Conservation (phyloP, 2,888 invertebrate genomes). For the Cheilosia urbana region DNA sequence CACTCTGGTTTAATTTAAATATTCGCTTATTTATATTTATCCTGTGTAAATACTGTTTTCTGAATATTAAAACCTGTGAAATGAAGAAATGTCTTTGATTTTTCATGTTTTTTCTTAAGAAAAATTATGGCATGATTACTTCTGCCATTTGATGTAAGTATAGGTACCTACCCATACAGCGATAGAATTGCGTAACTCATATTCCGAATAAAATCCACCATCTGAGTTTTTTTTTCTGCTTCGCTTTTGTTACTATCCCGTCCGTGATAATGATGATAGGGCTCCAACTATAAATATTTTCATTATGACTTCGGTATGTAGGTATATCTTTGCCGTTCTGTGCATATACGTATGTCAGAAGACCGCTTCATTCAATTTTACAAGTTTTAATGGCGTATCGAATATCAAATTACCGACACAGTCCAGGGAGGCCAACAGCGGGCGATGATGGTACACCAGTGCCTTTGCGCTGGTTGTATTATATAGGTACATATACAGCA, state of each 20-base stretch:
- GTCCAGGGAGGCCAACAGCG: slow-evolving; percentile 76
- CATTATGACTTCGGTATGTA: slow-evolving; percentile 2
- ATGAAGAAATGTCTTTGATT: too few species aligned
- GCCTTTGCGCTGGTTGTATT: slow-evolving; percentile 27
- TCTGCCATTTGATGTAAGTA: too few species aligned
- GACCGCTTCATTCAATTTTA: slow-evolving; percentile 78
- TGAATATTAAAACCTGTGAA: too few species aligned
- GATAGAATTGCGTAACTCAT: too few species aligned
- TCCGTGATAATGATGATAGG: slow-evolving; percentile 69
- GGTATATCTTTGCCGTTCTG: slow-evolving; percentile 24
- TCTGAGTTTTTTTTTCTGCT: too few species aligned
- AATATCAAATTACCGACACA: slow-evolving; percentile 78
- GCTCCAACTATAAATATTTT: slow-evolving; percentile 50
- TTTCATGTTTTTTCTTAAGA: too few species aligned
- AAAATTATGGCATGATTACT: too few species aligned
- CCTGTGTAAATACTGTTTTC: too few species aligned
- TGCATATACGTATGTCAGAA: slow-evolving; percentile 48
- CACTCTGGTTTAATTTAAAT: too few species aligned
- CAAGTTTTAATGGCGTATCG: slow-evolving; percentile 79
- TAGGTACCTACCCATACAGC: too few species aligned
- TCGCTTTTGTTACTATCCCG: slow-evolving; percentile 27
- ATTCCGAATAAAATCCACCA: too few species aligned
- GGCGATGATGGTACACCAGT: slow-evolving; percentile 59
- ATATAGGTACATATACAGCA: slow-evolving; percentile 4
- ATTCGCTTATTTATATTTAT: too few species aligned